Evolutionary conservation across 2,113 vertebrate genomes (phyloP).

Genomic region (Cisticola juncidis): DNA sequence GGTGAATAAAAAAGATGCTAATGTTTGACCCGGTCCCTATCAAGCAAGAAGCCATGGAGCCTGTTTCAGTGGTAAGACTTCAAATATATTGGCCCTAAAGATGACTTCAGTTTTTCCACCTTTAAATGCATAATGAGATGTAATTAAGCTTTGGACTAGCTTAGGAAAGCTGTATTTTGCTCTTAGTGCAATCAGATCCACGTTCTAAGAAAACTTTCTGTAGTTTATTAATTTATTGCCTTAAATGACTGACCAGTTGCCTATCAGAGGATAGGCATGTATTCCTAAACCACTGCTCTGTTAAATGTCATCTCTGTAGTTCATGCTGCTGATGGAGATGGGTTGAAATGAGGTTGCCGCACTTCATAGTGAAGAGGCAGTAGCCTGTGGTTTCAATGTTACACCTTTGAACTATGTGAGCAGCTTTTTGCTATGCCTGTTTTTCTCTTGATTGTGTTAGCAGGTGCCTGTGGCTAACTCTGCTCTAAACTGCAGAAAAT

Average conservation of each 20-base stretch:
- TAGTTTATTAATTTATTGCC: background rate
- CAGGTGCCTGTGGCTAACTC: background rate
- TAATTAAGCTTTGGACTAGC: background rate
- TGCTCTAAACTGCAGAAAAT: background rate
- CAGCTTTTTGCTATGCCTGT: background rate
- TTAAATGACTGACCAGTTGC: background rate
- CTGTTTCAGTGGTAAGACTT: slow-evolving; percentile 83
- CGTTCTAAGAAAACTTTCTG: background rate
- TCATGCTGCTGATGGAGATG: background rate
- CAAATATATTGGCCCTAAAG: background rate
- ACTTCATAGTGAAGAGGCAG: background rate
- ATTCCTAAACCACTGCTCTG: background rate
- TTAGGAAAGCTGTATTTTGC: background rate
- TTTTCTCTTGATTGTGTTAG: background rate
- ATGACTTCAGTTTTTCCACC: background rate
- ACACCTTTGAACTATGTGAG: background rate
- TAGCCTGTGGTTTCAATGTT: background rate
- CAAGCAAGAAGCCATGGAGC: slow-evolving; percentile 91
- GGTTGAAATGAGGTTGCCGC: background rate
- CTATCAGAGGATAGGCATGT: background rate
- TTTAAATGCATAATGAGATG: background rate
- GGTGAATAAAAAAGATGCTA: slow-evolving; percentile 84
- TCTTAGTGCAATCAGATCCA: background rate
- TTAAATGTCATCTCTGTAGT: background rate
- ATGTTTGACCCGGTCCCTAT: slow-evolving; percentile 94